Percentiles rank a stretch among this genome's conserved stretches.
These are phyloP conservation scores for Glareola pratincola DNA, from an alignment of 2,113 vertebrate genomes.

Conservation along the genomic window DNA sequence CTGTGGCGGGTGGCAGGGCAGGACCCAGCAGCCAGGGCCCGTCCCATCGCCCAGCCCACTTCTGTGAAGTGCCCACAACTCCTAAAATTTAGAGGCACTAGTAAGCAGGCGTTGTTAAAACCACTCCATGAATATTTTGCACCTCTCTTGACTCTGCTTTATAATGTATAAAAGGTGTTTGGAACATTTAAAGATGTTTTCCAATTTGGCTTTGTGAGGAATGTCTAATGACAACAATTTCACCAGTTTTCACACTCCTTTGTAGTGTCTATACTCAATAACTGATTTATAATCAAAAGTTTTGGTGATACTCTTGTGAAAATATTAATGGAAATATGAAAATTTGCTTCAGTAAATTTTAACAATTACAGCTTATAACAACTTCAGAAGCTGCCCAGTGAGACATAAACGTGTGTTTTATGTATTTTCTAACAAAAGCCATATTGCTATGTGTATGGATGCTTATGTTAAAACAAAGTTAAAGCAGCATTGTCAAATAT, in stretches of 20 bases:
- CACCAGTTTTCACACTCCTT: neutral
- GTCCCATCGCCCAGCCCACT: neutral
- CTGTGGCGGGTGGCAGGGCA: rapidly evolving
- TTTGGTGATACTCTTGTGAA: neutral
- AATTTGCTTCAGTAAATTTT: neutral
- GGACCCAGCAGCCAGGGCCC: neutral
- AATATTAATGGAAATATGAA: neutral
- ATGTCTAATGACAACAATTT: neutral
- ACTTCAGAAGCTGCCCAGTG: neutral
- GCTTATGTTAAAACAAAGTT: neutral
- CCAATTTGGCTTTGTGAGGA: neutral
- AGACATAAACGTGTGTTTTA: neutral
- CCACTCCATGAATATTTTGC: neutral
- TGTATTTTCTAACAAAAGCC: neutral
- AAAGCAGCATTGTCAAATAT: neutral
- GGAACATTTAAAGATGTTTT: neutral
- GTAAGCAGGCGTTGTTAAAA: neutral
- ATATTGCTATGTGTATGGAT: neutral
- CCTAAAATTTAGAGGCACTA: neutral
- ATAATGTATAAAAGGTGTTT: neutral
- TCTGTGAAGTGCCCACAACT: neutral
- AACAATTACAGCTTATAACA: neutral
- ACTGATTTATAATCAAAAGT: neutral
- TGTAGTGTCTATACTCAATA: neutral
- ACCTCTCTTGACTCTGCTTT: neutral